Evolutionary conservation across 2,797 vertebrate species (phyloP), one percentile per base, ranked within the genome.

Genomic region (Micromesistius poutassou): DNA sequence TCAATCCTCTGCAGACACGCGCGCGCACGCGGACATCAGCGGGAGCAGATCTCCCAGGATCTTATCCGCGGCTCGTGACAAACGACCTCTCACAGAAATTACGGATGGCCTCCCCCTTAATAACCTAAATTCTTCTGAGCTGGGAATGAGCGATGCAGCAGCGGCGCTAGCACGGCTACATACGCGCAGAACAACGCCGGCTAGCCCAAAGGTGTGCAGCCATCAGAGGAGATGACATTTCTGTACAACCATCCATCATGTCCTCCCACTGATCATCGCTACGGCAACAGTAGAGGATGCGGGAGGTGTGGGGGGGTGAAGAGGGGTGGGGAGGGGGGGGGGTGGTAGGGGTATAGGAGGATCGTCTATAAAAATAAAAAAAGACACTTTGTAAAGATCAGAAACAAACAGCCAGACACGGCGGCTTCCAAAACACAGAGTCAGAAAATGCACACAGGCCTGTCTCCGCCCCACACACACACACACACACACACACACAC

Each of bases 381-480:
- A 87, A 80, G 78, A 80, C 77, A 83, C 86, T 84, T 84, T 88
- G 77, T 81, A 75, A 84, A 80, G 88, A 93, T 93, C 86, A 91
- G 84, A 87, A 66, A 77, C 74, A 22, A 35, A 84, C 75, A 79
- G 78, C 74, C 71, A 30, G 84, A 0, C 81, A 84, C 82, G 76
- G 30, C 71, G 82, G 28, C 76, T 73, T 85, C 79, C 74, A 80
- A 22, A 36, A 74, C 77, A 79, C 87, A 79, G 81, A 84, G 80
- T 82, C 86, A 83, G 46, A 71, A 71, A 86, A 77, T 40, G 84
- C 74, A 77, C 77, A 81, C 74, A 77, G 16, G 81, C 40, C 14
- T 16, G 46, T 22, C 46, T 55, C 46, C 40, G 1, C 16, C 46
- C 5, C 19, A n/a, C 46, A 55, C 46, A 55, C 46, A 55, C 46